These are phyloP conservation scores for Sternotherus odoratus DNA, from an alignment of 2,797 vertebrate species.

Conservation along the genomic window DNA sequence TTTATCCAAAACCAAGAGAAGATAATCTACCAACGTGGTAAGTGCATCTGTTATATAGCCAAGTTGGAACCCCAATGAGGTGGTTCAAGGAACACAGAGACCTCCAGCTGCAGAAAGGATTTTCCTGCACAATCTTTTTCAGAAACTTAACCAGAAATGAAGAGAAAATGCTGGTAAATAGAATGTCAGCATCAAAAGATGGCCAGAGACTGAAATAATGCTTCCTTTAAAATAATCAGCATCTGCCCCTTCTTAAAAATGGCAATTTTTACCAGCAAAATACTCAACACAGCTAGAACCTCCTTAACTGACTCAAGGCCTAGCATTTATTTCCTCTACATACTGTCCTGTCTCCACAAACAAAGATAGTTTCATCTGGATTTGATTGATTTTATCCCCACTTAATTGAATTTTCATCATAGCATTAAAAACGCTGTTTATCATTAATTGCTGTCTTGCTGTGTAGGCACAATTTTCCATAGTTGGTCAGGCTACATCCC, in stretches of 20 bases:
- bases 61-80: neutral
- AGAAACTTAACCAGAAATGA: neutral
- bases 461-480: neutral
- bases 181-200: neutral
- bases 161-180: neutral
- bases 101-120: neutral
- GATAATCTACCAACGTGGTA: neutral
- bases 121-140: neutral
- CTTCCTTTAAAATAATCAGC: neutral
- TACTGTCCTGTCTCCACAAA: neutral
- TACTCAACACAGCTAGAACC: neutral
- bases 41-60: neutral
- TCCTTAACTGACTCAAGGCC: neutral
- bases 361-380: neutral
- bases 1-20: neutral
- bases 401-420: neutral
- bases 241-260: neutral
- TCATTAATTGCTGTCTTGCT: neutral
- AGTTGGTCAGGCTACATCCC: neutral
- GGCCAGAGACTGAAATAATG: neutral
- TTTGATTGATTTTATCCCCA: neutral
- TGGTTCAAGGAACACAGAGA: neutral
- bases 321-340: neutral
- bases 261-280: neutral
- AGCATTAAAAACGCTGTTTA: neutral